Base-by-base conservation (phyloP, 2,888 invertebrate genomes). In the Leptinotarsa juncta region DNA sequence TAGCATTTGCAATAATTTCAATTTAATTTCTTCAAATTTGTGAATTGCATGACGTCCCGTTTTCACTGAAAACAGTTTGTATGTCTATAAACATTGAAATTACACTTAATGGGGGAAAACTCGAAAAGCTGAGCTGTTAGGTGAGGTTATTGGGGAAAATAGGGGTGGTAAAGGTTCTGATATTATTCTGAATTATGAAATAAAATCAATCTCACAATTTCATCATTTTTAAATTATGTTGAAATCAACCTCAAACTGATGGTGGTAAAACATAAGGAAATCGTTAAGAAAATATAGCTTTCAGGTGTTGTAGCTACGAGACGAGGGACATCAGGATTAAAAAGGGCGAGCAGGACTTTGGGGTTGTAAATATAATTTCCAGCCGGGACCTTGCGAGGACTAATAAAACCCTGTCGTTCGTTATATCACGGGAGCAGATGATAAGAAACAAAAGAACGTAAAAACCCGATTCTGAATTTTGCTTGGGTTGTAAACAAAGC, bases 151-250 rank as follows among this genome's bases (percentile, higher is more conserved):
- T 10, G 32, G 2, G 10, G 10, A 32, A 32, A 10, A 10, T 10
- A 32, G 10, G 32, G 7, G 10, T 42, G 42, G 3, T 12, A 10
- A 3, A 10, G 10, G 42, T 12, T 10, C 10, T 2, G 3, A 42
- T 42, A 3, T 10, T 42, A 42, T 3, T 42, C 42, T 42, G 42
- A 10, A 42, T 42, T 42, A 10, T 42, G 42, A 32, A 32, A 32
- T 10, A 32, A 1, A 32, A 32, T 32, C 32, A 32, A 32, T 10
- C 10, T 42, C 42, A 42, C 42, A 42, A 42, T 42, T 42, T 42
- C 42, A 0, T 42, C 3, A 42, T 42, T 42, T 87, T 87, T 86
- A 84, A 85, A 86, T 82, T 86, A 87, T 86, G 86, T 86, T 12
- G 20, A 57, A 7, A 57, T 0, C 20, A 14, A 57, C 12, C n/a